Evolutionary conservation across 2,113 vertebrate species (phyloP), one percentile per base, ranked within the genome.

Genomic region (Pelobates fuscus): DNA sequence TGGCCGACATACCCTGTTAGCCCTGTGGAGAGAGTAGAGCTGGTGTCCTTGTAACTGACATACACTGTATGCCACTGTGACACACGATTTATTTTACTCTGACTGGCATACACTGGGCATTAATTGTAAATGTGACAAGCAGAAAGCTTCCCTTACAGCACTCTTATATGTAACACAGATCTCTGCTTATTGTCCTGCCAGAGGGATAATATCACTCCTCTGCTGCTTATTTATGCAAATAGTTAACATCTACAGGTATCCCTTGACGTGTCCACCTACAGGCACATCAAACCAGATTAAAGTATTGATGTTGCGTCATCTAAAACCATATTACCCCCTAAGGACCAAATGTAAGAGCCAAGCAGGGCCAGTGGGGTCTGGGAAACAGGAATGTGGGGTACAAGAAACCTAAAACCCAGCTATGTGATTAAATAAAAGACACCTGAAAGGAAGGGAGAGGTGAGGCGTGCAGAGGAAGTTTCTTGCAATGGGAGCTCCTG

Each of bases 401-500:
- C 2, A 37, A 32, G 73, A 52, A 77, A 77, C 73, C 65, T 61
- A 61, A 77, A 68, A 77, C 73, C 65, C n/a, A 23, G 73, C 46
- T 60, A 68, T 77, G 59, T 68, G 43, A 8, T 14, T 21, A 63
- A 77, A 77, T 77, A 77, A 67, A 77, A 43, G 73, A 77, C 57
- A 68, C 61, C 54, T 77, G 73, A 77, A 55, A 61, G 73, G 55
- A 15, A 67, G 57, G 55, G 73, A 52, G 64, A 68, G 65, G 30
- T 59, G 73, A 61, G 57, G 73, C 55, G 25, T 75, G 72, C 49
- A 74, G 71, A 74, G 71, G 61, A 74, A 74, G 62, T 66, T 73
- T 61, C 62, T 24, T 21, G 55, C 54, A 14, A 55, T 43, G 54
- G 54, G 58, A 15, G 49, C 61, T 41, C 29, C 61, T 74, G 62